Conservation (phyloP, 1,140 invertebrate genomes). For the Hesperophylax magnus region DNA sequence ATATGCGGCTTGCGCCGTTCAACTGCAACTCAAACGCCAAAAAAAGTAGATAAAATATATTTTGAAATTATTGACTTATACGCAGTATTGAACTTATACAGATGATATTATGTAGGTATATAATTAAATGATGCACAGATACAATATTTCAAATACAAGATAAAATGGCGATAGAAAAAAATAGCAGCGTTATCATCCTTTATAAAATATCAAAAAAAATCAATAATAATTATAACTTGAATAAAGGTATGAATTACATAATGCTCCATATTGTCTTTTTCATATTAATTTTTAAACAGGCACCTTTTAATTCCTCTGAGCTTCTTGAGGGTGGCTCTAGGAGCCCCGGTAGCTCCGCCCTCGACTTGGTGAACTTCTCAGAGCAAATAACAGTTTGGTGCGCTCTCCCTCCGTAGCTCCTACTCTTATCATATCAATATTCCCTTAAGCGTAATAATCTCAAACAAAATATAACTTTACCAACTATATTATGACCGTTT, state of each 20-base stretch:
- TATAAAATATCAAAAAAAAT: constrained; percentile 11
- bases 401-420: background rate
- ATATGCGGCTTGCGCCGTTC: too few relatives aligned
- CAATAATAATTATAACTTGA: background rate
- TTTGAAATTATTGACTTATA: too few relatives aligned
- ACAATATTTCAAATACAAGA: background rate
- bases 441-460: constrained; percentile 33
- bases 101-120: background rate
- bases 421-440: constrained; percentile 6
- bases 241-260: constrained; percentile 17
- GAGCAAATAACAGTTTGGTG: constrained; percentile 13
- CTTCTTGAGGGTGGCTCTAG: background rate
- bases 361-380: background rate
- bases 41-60: too few relatives aligned
- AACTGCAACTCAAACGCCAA: too few relatives aligned
- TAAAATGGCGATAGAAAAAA: constrained; percentile 10
- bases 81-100: too few relatives aligned
- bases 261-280: constrained; percentile 37
- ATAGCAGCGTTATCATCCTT: background rate
- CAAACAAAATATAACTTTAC: constrained; percentile 12
- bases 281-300: constrained; percentile 26
- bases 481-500: constrained; percentile 4
- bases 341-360: background rate
- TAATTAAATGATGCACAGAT: background rate
- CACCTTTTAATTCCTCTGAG: constrained; percentile 26